Base-by-base conservation (phyloP, 2,888 invertebrate genomes). In the Diogma glabrata region DNA sequence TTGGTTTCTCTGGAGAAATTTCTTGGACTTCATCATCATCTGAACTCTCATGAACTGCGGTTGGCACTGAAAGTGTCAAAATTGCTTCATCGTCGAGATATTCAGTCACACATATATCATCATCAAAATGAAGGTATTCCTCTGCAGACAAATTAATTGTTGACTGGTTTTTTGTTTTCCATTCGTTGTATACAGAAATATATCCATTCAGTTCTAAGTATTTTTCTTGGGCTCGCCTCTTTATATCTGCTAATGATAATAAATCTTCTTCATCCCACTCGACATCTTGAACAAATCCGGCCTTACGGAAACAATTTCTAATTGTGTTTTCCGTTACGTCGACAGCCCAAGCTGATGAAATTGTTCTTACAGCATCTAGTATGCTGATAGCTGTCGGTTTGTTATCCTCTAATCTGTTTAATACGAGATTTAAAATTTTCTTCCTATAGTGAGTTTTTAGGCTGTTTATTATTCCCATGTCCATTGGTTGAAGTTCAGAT, bases 391-490 rank as follows among this genome's bases (percentile, higher is more conserved):
- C 12, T 14, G 12, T 33, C 14, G 33, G 33, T 14, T 33, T 33
- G 14, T 14, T 10, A 12, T 14, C 33, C 33, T 10, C 33, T 14
- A 33, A 14, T 33, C 33, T 33, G 4, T 12, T 14, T 12, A 33
- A 14, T 14, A 33, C 10, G 33, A 4, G 4, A 12, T 14, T 33
- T 14, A 33, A 33, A 33, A 33, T 14, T 7, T 10, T 12, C 14
- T 19, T 20, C 50, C 55, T 53, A 40, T 57, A 60, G 52, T 64
- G 46, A 36, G 33, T 22, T 51, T 61, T 61, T 20, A 57, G 40
- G 49, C 51, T 47, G 38, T 53, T 50, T 28, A 59, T 60, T 7
- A 59, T 51, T 12, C 58, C 55, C 52, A 56, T 54, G 43, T 58
- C 58, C 56, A 56, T 52, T 6, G 19, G 58, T 28, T 26, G 45